Conservation (phyloP, 2,113 vertebrate species). For the Atractosteus spatula region DNA sequence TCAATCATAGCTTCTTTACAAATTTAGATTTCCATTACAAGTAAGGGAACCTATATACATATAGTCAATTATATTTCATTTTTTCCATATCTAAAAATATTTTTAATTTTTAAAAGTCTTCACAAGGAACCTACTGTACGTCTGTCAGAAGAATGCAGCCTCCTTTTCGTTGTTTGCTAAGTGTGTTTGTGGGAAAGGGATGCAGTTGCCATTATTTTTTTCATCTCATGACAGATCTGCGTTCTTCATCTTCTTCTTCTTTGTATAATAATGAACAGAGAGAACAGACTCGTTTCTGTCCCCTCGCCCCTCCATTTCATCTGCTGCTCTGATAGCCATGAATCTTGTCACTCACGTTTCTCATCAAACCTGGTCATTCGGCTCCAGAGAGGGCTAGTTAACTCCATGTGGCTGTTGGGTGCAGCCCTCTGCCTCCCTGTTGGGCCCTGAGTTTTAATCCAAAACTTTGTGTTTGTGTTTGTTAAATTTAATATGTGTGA, state of each 20-base stretch:
- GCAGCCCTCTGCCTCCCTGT: constrained; percentile 24
- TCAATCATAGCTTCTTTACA: constrained; percentile 25
- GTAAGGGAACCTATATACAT: too few relatives aligned
- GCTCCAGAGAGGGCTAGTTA: constrained; percentile 44
- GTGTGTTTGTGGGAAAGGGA: neutral
- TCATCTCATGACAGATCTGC: constrained; percentile 43
- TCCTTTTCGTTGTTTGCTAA: constrained; percentile 3
- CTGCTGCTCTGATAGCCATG: constrained; percentile 65
- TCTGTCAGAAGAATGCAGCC: constrained; percentile 15
- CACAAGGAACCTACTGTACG: neutral
- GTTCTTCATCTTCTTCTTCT: constrained; percentile 45
- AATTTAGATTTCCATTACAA: neutral
- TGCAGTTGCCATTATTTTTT: neutral
- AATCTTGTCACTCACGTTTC: constrained; percentile 76
- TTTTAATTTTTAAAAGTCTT: neutral
- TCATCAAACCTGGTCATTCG: constrained; percentile 60
- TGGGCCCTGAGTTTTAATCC: too few relatives aligned
- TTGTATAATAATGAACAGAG: constrained; percentile 50
- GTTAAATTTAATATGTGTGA: too few relatives aligned
- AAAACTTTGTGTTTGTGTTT: too few relatives aligned
- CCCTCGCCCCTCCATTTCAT: constrained; percentile 53
- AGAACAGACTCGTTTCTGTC: constrained; percentile 28
- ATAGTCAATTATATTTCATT: neutral
- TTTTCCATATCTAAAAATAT: neutral
- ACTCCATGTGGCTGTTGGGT: constrained; percentile 41